These are phyloP conservation scores for Sinocyclocheilus maitianheensis DNA, from an alignment of 2,113 vertebrate genomes.

Conservation along the genomic window DNA sequence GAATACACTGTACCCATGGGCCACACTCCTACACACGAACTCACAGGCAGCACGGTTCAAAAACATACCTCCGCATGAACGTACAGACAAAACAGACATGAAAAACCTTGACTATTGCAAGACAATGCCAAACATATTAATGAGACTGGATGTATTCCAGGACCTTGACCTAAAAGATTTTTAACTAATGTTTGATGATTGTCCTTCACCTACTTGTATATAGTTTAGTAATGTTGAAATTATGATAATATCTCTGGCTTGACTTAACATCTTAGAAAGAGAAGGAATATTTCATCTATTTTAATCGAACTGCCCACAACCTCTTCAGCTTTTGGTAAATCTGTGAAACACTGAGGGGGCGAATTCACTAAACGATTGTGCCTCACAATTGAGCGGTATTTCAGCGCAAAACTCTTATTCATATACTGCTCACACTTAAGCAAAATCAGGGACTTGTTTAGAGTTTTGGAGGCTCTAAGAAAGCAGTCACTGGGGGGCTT, in stretches of 20 bases:
- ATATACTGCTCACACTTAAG: background rate
- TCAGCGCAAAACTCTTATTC: background rate
- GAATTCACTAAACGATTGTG: background rate
- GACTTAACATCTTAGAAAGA: background rate
- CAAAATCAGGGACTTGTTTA: background rate
- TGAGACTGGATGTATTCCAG: constrained; percentile 7
- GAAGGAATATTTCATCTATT: constrained; percentile 7
- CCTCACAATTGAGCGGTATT: background rate
- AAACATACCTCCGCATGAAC: constrained; percentile 15
- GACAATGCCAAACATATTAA: background rate
- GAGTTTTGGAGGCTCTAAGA: no score
- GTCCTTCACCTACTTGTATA: background rate
- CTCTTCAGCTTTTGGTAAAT: background rate
- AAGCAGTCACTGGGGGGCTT: no score
- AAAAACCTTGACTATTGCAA: background rate
- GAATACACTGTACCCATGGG: constrained; percentile 26
- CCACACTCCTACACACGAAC: constrained; percentile 31
- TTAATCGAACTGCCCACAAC: constrained; percentile 1
- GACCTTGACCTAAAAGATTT: constrained; percentile 3
- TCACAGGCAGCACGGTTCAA: constrained; percentile 20
- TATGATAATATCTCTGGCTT: background rate
- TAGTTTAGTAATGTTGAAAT: background rate
- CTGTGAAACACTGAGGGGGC: constrained; percentile 16
- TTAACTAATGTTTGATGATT: background rate
- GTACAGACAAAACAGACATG: constrained; percentile 4